phyloP scores from a whole-genome alignment of 53 echinoderm and acorn worm genomes.

The Paracentrotus lividus region DNA sequence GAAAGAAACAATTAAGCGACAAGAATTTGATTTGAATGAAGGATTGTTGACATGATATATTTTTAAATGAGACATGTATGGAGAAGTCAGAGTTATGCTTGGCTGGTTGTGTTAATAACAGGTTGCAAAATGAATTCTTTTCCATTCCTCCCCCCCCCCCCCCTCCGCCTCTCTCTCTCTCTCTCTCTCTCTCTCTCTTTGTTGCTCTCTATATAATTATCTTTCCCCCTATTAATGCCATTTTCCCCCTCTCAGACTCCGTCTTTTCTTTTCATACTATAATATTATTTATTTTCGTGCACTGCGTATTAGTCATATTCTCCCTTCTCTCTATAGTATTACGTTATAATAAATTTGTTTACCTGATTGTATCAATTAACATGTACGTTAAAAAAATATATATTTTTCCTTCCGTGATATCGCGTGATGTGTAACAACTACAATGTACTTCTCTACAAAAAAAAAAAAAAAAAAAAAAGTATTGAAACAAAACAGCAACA shows the following conservation, averaged over 20 bases:
- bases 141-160: neutral
- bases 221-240: neutral
- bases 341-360: too few relatives aligned
- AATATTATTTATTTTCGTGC: too few relatives aligned
- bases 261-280: too few relatives aligned
- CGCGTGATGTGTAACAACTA: too few relatives aligned
- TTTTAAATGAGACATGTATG: slow-evolving; percentile 22
- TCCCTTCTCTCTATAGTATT: neutral
- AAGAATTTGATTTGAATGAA: slow-evolving; percentile 62
- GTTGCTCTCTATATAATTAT: too few relatives aligned
- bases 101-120: slow-evolving; percentile 52
- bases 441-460: too few relatives aligned
- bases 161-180: neutral
- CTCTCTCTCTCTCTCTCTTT: neutral
- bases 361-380: too few relatives aligned
- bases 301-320: neutral
- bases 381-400: too few relatives aligned
- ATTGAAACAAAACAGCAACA: too few relatives aligned
- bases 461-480: too few relatives aligned
- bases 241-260: neutral
- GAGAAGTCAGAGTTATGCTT: neutral
- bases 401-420: too few relatives aligned
- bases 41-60: slow-evolving; percentile 60
- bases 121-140: slow-evolving; percentile 6
- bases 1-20: slow-evolving; percentile 64